Percentiles rank a stretch among this genome's conserved stretches.
Evolutionary conservation across 2,888 invertebrate species (phyloP).

Genomic region (Synergus umbraculus): DNA sequence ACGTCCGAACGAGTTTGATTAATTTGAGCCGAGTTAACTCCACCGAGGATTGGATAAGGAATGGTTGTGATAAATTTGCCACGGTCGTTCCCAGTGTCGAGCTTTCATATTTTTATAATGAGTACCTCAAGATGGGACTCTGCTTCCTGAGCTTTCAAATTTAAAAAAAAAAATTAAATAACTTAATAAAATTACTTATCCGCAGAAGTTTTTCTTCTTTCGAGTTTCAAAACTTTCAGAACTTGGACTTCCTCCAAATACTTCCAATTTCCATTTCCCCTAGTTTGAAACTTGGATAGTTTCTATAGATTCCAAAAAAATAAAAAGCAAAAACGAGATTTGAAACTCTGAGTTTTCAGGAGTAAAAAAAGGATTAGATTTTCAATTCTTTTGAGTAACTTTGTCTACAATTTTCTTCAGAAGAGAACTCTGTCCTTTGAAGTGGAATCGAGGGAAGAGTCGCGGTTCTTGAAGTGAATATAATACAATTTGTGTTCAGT

Average conservation of each 20-base stretch:
- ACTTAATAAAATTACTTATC: background rate
- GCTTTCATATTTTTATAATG: slow-evolving; percentile 23
- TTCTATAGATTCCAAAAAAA: too few relatives aligned
- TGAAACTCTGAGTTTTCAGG: background rate
- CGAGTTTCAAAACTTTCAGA: too few relatives aligned
- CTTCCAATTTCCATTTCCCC: too few relatives aligned
- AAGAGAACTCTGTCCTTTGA: slow-evolving; percentile 13
- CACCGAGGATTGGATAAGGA: slow-evolving; percentile 62
- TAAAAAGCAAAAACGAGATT: too few relatives aligned
- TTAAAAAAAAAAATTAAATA: background rate
- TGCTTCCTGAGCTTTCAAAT: background rate
- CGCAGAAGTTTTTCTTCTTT: background rate
- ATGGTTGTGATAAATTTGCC: slow-evolving; percentile 56
- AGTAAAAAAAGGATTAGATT: background rate
- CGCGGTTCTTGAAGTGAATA: slow-evolving; percentile 14
- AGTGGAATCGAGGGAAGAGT: slow-evolving; percentile 23
- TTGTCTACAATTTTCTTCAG: background rate
- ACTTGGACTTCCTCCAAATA: too few relatives aligned
- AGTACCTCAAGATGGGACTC: slow-evolving; percentile 24
- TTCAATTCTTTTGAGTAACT: background rate
- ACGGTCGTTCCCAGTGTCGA: slow-evolving; percentile 43
- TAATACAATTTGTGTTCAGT: slow-evolving; percentile 20
- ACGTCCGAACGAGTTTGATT: slow-evolving; percentile 66
- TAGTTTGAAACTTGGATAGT: too few relatives aligned
- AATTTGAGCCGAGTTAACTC: slow-evolving; percentile 64